phyloP scores from a whole-genome alignment of 2,113 vertebrate genomes.

The Hystrix brachyura region DNA sequence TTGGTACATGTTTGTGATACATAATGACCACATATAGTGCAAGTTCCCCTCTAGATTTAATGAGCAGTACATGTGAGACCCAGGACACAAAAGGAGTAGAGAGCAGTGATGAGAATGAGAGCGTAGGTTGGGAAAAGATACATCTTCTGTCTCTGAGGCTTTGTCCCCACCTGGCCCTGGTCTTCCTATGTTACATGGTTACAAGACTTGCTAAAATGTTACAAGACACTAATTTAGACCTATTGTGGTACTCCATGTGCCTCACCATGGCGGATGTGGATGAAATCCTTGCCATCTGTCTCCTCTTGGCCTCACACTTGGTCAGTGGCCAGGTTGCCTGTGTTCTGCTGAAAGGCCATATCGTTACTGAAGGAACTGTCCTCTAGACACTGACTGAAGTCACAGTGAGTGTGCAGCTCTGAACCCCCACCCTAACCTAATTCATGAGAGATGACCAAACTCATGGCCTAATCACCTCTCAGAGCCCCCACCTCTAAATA shows the following conservation, averaged over 20 bases:
- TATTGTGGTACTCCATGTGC: not conserved
- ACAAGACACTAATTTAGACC: not conserved
- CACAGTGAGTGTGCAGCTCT: not conserved
- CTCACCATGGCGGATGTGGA: not conserved
- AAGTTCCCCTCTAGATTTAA: not conserved
- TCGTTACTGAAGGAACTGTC: not conserved
- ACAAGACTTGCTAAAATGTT: not conserved
- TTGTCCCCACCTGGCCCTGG: not conserved
- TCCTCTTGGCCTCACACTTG: not conserved
- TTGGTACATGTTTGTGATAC: too few relatives aligned
- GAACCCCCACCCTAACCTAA: not conserved
- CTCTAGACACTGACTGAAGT: not conserved
- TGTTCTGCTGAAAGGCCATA: not conserved
- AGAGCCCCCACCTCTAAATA: not conserved
- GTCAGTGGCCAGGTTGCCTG: not conserved
- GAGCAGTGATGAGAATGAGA: not conserved
- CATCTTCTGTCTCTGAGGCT: not conserved
- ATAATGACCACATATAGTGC: too few relatives aligned
- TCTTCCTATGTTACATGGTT: not conserved
- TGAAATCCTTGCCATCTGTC: not conserved
- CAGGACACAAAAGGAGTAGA: not conserved
- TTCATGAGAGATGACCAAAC: not conserved
- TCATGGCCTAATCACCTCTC: not conserved
- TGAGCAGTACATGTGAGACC: not conserved
- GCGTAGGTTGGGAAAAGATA: not conserved